phyloP scores from a whole-genome alignment of 2,888 invertebrate genomes.

The Mantis religiosa region DNA sequence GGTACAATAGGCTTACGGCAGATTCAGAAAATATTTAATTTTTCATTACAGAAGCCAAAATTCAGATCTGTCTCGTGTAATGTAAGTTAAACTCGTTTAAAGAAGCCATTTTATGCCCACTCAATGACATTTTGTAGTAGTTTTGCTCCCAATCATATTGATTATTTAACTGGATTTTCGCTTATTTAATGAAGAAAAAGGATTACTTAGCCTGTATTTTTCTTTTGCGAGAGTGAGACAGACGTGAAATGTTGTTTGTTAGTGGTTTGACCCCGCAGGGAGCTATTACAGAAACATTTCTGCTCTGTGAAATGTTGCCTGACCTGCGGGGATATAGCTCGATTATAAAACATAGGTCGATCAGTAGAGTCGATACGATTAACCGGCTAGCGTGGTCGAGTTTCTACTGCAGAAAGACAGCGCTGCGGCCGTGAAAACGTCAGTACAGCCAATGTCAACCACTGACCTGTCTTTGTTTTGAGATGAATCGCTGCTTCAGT shows the following conservation, averaged over 20 bases:
- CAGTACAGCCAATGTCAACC: not conserved
- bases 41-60: too few species aligned
- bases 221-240: not conserved
- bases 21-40: too few species aligned
- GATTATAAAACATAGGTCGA: constrained; percentile 16
- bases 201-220: not conserved
- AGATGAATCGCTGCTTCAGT: not conserved
- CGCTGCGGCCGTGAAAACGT: not conserved
- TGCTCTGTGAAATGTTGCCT: constrained; percentile 14
- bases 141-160: not conserved
- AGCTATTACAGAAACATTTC: constrained; percentile 14
- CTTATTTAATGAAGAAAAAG: too few species aligned
- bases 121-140: too few species aligned
- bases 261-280: constrained; percentile 10
- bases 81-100: too few species aligned
- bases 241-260: constrained; percentile 12
- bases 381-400: not conserved
- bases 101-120: too few species aligned
- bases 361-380: constrained; percentile 16
- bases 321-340: constrained; percentile 14
- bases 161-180: not conserved
- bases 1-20: too few species aligned
- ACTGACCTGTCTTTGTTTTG: not conserved
- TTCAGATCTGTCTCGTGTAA: too few species aligned
- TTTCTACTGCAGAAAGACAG: not conserved